Evolutionary conservation across 2,888 invertebrate species (phyloP).

Genomic region (Zhengitettix transpicula): DNA sequence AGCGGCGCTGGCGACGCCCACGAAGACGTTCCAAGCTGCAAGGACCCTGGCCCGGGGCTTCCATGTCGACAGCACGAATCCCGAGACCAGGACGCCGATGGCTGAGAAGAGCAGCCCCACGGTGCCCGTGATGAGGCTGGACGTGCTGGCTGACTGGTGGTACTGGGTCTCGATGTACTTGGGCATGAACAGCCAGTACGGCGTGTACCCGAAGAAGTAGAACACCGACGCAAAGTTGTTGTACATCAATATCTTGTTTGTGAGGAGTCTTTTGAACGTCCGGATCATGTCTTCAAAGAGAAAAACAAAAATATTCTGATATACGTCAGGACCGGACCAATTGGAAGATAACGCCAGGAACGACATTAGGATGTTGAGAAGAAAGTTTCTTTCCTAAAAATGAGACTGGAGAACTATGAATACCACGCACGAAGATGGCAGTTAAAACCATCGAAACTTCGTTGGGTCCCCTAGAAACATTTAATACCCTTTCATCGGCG

Average conservation of each 20-base stretch:
- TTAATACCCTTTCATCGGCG: too few relatives aligned
- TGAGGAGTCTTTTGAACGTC: slow-evolving; percentile 43
- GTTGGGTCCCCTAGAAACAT: too few relatives aligned
- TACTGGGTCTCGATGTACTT: slow-evolving; percentile 74
- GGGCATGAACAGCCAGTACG: slow-evolving; percentile 65
- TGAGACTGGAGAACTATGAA: too few relatives aligned
- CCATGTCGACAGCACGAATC: slow-evolving; percentile 44
- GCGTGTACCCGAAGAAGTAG: slow-evolving; percentile 53
- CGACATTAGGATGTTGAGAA: too few relatives aligned
- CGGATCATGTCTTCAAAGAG: slow-evolving; percentile 37
- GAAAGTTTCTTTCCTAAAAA: too few relatives aligned
- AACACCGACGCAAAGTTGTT: slow-evolving; percentile 58
- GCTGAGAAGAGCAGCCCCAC: slow-evolving; percentile 51
- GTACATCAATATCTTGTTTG: slow-evolving; percentile 50
- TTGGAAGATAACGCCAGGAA: too few relatives aligned
- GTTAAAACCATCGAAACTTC: too few relatives aligned
- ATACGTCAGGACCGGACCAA: too few relatives aligned
- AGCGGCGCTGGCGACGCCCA: slow-evolving; percentile 41
- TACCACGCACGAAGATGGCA: too few relatives aligned
- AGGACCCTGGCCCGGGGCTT: slow-evolving; percentile 47
- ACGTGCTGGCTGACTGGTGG: slow-evolving; percentile 53
- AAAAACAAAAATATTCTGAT: too few relatives aligned
- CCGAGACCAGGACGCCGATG: slow-evolving; percentile 47
- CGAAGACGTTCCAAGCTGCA: slow-evolving; percentile 51
- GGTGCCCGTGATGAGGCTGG: slow-evolving; percentile 52